A percentile compares a stretch with the other conserved stretches of the same genome.
phyloP scores from a whole-genome alignment of 2,113 vertebrate species.

The Hippocampus barbouri region DNA sequence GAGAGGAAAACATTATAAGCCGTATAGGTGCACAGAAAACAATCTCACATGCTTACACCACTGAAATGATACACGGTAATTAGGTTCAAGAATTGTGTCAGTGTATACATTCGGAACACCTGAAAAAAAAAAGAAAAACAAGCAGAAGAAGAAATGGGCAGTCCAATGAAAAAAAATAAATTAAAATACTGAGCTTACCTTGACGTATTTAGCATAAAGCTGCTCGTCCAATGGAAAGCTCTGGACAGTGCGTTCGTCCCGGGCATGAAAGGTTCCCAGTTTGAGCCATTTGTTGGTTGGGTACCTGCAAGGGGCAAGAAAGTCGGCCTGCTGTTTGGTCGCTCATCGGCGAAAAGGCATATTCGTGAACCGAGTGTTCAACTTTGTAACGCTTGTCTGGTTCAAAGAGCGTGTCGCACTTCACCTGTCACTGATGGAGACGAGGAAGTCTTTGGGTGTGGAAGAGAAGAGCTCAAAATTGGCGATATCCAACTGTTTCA shows the following conservation, averaged over 20 bases:
- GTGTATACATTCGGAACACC: background rate
- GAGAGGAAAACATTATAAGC: slow-evolving; percentile 44
- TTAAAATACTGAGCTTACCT: slow-evolving; percentile 68
- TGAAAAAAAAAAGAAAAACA: background rate
- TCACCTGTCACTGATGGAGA: slow-evolving; percentile 97
- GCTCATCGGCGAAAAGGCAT: too few species aligned
- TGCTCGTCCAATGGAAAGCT: slow-evolving; percentile 97
- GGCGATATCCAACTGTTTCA: slow-evolving; percentile 96
- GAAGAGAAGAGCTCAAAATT: slow-evolving; percentile 99
- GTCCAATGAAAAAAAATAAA: background rate
- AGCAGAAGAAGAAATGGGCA: background rate
- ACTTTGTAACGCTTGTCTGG: too few species aligned
- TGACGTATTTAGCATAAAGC: slow-evolving; percentile 98
- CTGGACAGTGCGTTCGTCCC: slow-evolving; percentile 94
- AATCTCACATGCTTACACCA: background rate
- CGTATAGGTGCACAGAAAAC: slow-evolving; percentile 42
- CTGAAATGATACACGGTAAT: background rate
- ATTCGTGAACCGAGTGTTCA: background rate
- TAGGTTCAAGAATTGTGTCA: background rate
- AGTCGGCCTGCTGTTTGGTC: background rate
- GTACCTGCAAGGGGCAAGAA: slow-evolving; percentile 73
- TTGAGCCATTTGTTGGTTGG: slow-evolving; percentile 98
- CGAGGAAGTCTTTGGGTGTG: slow-evolving; percentile 95
- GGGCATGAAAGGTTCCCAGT: slow-evolving; percentile 92
- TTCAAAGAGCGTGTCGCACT: background rate